Evolutionary conservation across 2,797 vertebrate species (phyloP).

Genomic region (Melanotaenia nigrans): DNA sequence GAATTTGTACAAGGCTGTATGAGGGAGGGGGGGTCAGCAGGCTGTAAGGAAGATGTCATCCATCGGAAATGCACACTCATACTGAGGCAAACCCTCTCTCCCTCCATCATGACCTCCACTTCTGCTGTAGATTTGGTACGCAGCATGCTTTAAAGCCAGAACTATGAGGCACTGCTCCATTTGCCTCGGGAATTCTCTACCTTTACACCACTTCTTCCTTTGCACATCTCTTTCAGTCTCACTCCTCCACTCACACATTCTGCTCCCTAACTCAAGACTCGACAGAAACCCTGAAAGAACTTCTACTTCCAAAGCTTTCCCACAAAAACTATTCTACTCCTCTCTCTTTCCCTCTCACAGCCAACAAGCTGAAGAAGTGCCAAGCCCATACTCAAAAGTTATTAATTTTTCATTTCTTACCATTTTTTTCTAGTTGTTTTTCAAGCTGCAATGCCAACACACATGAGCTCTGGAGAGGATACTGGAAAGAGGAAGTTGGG

Average conservation of each 20-base stretch:
- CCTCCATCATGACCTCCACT: conserved; percentile 63
- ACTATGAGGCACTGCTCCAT: conserved; percentile 61
- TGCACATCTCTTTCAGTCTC: conserved; percentile 52
- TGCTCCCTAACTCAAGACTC: conserved; percentile 53
- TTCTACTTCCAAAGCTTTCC: conserved; percentile 58
- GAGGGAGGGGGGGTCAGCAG: conserved; percentile 34
- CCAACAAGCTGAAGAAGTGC: conserved; percentile 55
- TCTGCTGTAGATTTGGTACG: conserved; percentile 69
- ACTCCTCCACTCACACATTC: conserved; percentile 33
- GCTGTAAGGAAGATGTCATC: conserved; percentile 52
- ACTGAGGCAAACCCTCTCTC: conserved; percentile 25
- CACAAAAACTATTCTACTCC: conserved; percentile 47
- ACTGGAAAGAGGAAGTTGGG: conserved; percentile 31
- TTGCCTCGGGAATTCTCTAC: conserved; percentile 74
- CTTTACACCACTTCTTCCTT: conserved; percentile 54
- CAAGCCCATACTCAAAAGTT: conserved; percentile 69
- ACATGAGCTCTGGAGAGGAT: conserved; percentile 59
- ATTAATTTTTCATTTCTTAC: conserved; percentile 83
- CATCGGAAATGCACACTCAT: conserved; percentile 35
- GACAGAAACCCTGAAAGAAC: conserved; percentile 68
- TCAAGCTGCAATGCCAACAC: conserved; percentile 64
- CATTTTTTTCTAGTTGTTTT: conserved; percentile 75
- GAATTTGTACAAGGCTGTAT: conserved; percentile 16
- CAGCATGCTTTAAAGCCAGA: conserved; percentile 74
- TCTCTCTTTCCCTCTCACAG: conserved; percentile 28